Evolutionary conservation across 2,888 invertebrate species (phyloP), one percentile per base, ranked within the genome.

Genomic region (Axea sp.): DNA sequence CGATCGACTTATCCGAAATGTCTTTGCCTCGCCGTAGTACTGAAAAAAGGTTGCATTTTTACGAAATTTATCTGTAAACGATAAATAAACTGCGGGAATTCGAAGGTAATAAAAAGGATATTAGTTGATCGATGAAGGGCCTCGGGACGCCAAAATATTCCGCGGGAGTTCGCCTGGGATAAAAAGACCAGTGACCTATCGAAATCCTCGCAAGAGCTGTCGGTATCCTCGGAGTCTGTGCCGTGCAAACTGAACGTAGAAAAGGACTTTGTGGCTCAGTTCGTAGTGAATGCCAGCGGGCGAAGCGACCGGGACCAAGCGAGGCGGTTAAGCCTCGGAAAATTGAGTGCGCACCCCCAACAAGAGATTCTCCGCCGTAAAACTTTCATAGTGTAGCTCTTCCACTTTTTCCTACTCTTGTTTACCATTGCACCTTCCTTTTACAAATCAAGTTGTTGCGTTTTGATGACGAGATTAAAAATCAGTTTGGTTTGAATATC

Each of bases 261-360:
- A 76, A 73, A 68, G 62, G 73, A 78, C 76, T 78, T 77, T 76
- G 80, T 75, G 82, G 80, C 75, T 74, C 45, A 22, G 71, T 75
- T 51, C 69, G 39, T 39, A 26, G 47, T 9, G 41, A 62, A 33
- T 28, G 71, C 53, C 62, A 17, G 65, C 51, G 67, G 45, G 59
- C 49, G 64, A 49, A 26, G 37, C n/a, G n/a, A n/a, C n/a, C n/a
- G n/a, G n/a, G n/a, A n/a, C n/a, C n/a, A n/a, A n/a, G n/a, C n/a
- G n/a, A n/a, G n/a, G n/a, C 67, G 79, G 81, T 83, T 84, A 83
- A 86, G 84, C 86, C 81, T 79, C 80, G 82, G 83, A 84, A 86
- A 86, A 86, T 86, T 86, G 86, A 86, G 84, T 83, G 81, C 80
- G 75, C 83, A 37, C 15, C 41, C 78, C 72, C 75, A 47, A 78